These are phyloP conservation scores for Amblyteles armatorius DNA, from an alignment of 2,888 invertebrate species.

Conservation along the genomic window DNA sequence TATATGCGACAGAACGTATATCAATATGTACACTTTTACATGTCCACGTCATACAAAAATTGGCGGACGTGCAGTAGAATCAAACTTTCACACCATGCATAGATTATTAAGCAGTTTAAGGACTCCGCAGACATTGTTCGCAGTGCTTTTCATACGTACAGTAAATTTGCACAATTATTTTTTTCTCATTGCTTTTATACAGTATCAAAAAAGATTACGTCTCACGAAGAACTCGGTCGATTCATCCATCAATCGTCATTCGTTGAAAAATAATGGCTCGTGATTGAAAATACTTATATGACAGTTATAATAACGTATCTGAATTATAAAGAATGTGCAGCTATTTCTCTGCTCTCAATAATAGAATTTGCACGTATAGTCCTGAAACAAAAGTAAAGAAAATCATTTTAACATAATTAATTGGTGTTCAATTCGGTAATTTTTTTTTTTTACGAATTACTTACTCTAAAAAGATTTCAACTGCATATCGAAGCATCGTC, in stretches of 20 bases:
- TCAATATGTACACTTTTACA: constrained; percentile 64
- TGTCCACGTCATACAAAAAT: constrained; percentile 37
- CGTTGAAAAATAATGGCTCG: constrained; percentile 16
- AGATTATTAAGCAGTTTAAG: constrained; percentile 11
- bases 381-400: constrained; percentile 31
- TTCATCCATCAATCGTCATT: constrained; percentile 13
- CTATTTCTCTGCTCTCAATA: constrained; percentile 21
- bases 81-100: constrained; percentile 3
- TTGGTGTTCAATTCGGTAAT: not conserved
- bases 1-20: constrained; percentile 40
- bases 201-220: constrained; percentile 30
- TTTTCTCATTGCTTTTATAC: constrained; percentile 19
- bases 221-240: constrained; percentile 25
- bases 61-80: constrained; percentile 11
- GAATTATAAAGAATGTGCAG: constrained; percentile 39
- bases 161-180: constrained; percentile 3
- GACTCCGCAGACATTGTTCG: constrained; percentile 29
- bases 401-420: not conserved
- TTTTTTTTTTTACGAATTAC: constrained; percentile 1
- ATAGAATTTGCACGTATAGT: constrained; percentile 52
- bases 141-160: constrained; percentile 16
- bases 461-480: constrained; percentile 69
- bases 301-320: constrained; percentile 40
- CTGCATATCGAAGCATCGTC: constrained; percentile 77
- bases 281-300: constrained; percentile 34